Evolutionary conservation across 1,140 invertebrate species (phyloP).

Genomic region (Bombus turneri): DNA sequence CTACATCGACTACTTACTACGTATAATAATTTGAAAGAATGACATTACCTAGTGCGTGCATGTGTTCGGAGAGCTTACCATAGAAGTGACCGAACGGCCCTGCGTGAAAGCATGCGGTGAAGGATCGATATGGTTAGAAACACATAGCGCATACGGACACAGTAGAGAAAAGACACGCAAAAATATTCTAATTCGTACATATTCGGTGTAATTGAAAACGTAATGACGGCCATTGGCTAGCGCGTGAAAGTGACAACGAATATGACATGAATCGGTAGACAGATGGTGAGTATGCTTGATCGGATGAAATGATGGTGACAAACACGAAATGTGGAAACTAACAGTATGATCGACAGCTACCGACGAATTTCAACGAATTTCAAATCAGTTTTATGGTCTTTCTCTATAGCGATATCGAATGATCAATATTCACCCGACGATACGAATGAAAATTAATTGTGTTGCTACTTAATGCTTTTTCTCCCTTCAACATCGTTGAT

Average conservation of each 20-base stretch:
- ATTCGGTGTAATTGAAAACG: conserved; percentile 16
- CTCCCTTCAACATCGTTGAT: not conserved
- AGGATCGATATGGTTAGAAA: conserved; percentile 68
- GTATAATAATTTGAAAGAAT: conserved; percentile 73
- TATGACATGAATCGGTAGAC: conserved; percentile 52
- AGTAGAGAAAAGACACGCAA: not conserved
- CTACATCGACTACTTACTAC: conserved; percentile 59
- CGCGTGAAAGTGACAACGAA: conserved; percentile 50
- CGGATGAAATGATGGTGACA: conserved; percentile 41
- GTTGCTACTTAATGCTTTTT: not conserved
- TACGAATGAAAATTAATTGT: not conserved
- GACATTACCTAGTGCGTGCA: conserved; percentile 82
- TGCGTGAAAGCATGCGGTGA: conserved; percentile 81
- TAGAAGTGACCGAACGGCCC: conserved; percentile 81
- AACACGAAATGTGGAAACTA: conserved; percentile 37
- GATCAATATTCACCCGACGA: not conserved
- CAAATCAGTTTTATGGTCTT: not conserved
- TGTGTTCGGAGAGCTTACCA: conserved; percentile 83
- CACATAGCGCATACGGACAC: conserved; percentile 37
- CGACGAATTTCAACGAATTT: conserved; percentile 16
- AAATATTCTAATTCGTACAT: conserved; percentile 27
- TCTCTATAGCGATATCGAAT: not conserved
- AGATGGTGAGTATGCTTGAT: conserved; percentile 35
- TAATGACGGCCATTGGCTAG: conserved; percentile 6
- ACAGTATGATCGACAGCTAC: conserved; percentile 38